Percentiles rank a stretch among this genome's conserved stretches.
phyloP scores from a whole-genome alignment of 2,113 vertebrate genomes.

The Atlantisia rogersi region DNA sequence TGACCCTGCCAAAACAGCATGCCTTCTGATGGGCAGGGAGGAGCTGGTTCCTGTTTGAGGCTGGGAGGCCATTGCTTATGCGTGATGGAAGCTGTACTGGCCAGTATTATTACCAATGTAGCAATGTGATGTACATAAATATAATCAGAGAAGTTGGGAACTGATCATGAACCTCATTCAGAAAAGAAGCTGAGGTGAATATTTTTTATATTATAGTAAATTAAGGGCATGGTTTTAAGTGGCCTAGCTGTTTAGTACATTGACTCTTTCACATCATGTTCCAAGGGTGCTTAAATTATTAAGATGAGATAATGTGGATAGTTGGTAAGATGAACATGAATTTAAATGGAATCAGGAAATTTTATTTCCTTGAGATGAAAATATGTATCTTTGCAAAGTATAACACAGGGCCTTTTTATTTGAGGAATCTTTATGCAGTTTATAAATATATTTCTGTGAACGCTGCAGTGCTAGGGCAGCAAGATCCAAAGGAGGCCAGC shows the following conservation, averaged over 20 bases:
- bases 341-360: not conserved
- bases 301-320: not conserved
- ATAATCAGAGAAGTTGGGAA: constrained; percentile 22
- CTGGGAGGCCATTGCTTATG: not conserved
- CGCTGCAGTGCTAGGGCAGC: not conserved
- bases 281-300: not conserved
- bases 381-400: not conserved
- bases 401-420: not conserved
- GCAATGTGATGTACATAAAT: not conserved
- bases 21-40: not conserved
- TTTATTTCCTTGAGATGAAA: not conserved
- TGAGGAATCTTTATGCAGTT: not conserved
- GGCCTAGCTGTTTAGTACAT: not conserved
- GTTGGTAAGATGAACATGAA: not conserved
- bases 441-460: not conserved
- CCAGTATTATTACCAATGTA: not conserved
- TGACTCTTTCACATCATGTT: constrained; percentile 25
- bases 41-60: constrained; percentile 4
- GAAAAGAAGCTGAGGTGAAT: not conserved
- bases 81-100: not conserved
- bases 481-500: not conserved
- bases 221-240: constrained; percentile 37
- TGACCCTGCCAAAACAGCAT: not conserved
- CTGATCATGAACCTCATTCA: constrained; percentile 27
- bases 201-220: constrained; percentile 4